Evolutionary conservation across 92 coral and sea anemone species (phyloP).

Genomic region (Porites evermanni): DNA sequence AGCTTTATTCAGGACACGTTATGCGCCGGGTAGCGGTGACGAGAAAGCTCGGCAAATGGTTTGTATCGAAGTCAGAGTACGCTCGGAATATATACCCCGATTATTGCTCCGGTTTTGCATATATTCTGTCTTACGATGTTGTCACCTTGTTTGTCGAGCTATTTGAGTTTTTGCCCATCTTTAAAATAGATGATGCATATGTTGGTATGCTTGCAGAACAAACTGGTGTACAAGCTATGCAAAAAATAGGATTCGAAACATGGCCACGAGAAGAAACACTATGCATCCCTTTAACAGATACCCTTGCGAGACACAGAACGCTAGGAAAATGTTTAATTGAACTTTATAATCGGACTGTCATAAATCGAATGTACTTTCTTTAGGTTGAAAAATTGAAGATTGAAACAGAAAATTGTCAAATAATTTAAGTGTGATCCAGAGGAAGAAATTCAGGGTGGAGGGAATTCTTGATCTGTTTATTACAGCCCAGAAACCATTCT

Average conservation of each 20-base stretch:
- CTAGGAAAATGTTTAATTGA: not conserved
- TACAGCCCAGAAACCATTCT: no score
- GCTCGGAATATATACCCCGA: not conserved
- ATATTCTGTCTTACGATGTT: slow-evolving; percentile 12
- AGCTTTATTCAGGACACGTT: not conserved
- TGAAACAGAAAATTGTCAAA: no score
- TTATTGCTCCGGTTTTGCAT: slow-evolving; percentile 10
- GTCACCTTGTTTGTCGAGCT: slow-evolving; percentile 8
- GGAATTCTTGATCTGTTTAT: no score
- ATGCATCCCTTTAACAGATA: not conserved
- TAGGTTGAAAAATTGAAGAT: no score
- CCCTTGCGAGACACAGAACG: not conserved
- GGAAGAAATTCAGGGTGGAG: no score
- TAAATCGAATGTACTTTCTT: not conserved
- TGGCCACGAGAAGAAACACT: not conserved
- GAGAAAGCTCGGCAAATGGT: slow-evolving; percentile 4
- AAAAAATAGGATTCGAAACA: not conserved
- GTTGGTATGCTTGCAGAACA: slow-evolving; percentile 6
- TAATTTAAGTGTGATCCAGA: no score
- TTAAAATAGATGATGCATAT: slow-evolving; percentile 10
- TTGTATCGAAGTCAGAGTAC: not conserved
- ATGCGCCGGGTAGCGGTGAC: not conserved
- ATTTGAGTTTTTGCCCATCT: not conserved
- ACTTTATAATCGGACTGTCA: not conserved
- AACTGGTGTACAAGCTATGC: not conserved